These are phyloP conservation scores for Saccopteryx leptura DNA, from an alignment of 2,113 vertebrate species.

Conservation along the genomic window DNA sequence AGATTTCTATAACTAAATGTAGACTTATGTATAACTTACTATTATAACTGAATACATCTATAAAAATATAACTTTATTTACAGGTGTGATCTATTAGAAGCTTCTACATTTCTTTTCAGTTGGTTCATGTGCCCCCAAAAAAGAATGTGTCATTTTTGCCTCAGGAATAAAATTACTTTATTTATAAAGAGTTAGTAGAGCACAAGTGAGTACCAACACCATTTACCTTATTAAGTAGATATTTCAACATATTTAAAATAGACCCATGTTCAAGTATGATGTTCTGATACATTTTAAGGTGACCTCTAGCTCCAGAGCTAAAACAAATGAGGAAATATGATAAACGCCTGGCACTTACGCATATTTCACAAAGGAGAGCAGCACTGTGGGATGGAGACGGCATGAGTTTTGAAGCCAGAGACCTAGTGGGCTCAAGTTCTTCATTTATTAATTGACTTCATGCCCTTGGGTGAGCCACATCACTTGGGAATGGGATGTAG, in stretches of 20 bases:
- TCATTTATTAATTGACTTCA: neutral
- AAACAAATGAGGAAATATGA: slow-evolving; percentile 16
- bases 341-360: neutral
- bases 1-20: slow-evolving; percentile 73
- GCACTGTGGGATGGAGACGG: neutral
- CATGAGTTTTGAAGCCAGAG: neutral
- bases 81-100: slow-evolving; percentile 56
- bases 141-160: slow-evolving; percentile 59
- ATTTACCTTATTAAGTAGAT: slow-evolving; percentile 53
- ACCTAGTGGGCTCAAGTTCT: neutral
- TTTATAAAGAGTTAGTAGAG: slow-evolving; percentile 60
- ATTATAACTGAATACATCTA: slow-evolving; percentile 62
- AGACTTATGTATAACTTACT: slow-evolving; percentile 56
- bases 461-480: neutral
- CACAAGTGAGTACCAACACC: slow-evolving; percentile 37
- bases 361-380: neutral
- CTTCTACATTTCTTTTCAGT: slow-evolving; percentile 53
- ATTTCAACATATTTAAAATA: slow-evolving; percentile 19
- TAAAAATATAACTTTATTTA: slow-evolving; percentile 73
- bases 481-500: neutral
- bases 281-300: slow-evolving; percentile 62
- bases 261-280: neutral
- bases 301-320: slow-evolving; percentile 39
- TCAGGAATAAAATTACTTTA: slow-evolving; percentile 59
- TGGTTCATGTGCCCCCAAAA: neutral